phyloP scores from a whole-genome alignment of 2,888 invertebrate species.

The Folsomia candida region DNA sequence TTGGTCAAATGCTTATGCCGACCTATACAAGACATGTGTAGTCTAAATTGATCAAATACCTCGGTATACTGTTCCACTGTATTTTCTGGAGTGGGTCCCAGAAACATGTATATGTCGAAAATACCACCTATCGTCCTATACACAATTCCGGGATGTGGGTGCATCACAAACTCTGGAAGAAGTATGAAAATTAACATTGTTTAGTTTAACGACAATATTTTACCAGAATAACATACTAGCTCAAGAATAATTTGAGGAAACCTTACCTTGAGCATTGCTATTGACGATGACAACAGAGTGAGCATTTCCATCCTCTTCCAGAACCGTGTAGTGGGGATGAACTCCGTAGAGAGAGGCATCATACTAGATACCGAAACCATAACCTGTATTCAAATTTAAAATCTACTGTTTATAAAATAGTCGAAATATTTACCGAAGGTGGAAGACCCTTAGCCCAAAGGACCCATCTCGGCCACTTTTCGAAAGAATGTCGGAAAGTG shows the following conservation, averaged over 20 bases:
- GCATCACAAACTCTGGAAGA: slow-evolving; percentile 78
- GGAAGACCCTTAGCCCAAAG: slow-evolving; percentile 54
- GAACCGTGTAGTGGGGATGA: slow-evolving; percentile 75
- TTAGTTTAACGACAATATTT: slow-evolving; percentile 8
- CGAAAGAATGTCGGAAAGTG: slow-evolving; percentile 53
- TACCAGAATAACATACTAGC: background rate
- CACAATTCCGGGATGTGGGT: slow-evolving; percentile 76
- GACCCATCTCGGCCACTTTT: slow-evolving; percentile 52
- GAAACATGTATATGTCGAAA: slow-evolving; percentile 72
- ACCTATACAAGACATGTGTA: too few species aligned
- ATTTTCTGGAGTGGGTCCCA: slow-evolving; percentile 70
- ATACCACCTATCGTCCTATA: slow-evolving; percentile 78
- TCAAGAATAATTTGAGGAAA: slow-evolving; percentile 7
- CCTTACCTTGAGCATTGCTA: slow-evolving; percentile 78
- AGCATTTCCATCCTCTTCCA: slow-evolving; percentile 68
- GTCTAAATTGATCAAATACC: too few species aligned
- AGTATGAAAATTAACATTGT: too few species aligned
- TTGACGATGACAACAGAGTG: slow-evolving; percentile 77
- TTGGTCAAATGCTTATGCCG: too few species aligned
- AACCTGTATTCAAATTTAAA: too few species aligned
- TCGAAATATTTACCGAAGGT: slow-evolving; percentile 36
- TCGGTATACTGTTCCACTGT: slow-evolving; percentile 68
- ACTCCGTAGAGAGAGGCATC: slow-evolving; percentile 53
- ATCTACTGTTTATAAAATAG: background rate
- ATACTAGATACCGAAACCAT: slow-evolving; percentile 26